Evolutionary conservation across 1,140 invertebrate species (phyloP).

Genomic region (Parapsyche elsis): DNA sequence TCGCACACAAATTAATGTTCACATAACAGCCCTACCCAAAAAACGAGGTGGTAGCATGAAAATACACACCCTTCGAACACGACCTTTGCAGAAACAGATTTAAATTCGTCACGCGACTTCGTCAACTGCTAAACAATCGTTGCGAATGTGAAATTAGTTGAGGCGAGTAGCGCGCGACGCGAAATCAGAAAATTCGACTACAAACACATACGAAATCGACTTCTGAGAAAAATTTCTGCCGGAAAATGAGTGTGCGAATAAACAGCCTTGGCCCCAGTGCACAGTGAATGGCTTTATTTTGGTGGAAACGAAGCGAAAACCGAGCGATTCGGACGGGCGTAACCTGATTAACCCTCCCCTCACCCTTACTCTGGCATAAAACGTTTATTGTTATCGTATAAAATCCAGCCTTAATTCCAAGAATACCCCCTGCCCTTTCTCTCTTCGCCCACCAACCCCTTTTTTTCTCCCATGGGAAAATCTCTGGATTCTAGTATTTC

Average conservation of each 20-base stretch:
- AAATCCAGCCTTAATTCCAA: not conserved
- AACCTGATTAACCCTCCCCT: not conserved
- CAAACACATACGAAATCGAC: too few relatives aligned
- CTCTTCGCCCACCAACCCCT: not conserved
- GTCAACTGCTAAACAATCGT: too few relatives aligned
- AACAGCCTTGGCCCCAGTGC: too few relatives aligned
- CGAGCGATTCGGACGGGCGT: not conserved
- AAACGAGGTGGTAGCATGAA: too few relatives aligned
- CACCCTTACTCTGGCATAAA: not conserved
- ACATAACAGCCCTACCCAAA: too few relatives aligned
- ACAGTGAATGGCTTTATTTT: not conserved
- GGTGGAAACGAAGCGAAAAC: not conserved
- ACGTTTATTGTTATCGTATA: constrained; percentile 11
- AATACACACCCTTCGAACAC: too few relatives aligned
- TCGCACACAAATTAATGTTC: too few relatives aligned
- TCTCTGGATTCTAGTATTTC: not conserved
- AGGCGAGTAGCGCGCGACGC: not conserved
- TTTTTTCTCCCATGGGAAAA: not conserved
- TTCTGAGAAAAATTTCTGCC: too few relatives aligned
- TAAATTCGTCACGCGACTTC: too few relatives aligned
- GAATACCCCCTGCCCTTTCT: not conserved
- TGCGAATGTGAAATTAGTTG: too few relatives aligned
- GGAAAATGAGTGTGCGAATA: too few relatives aligned
- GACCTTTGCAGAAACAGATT: too few relatives aligned
- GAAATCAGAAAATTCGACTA: not conserved